Percentiles rank a stretch among this genome's conserved stretches.
Evolutionary conservation across 2,113 vertebrate species (phyloP).

Genomic region (Hippocampus abdominalis): DNA sequence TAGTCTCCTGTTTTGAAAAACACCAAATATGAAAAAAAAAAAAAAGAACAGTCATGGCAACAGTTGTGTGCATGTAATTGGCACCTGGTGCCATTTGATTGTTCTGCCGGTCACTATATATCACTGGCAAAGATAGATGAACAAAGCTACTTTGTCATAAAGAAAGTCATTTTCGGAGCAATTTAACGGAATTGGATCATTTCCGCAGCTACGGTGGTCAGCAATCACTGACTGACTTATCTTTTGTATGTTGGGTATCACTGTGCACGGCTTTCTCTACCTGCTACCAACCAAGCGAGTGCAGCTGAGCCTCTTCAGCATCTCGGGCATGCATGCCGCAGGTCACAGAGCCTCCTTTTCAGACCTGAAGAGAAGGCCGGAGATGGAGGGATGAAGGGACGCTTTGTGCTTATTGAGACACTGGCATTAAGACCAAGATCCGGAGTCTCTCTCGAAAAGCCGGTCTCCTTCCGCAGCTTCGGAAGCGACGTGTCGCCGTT

Average conservation of each 20-base stretch:
- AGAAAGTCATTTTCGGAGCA: background rate
- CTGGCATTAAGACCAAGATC: constrained; percentile 52
- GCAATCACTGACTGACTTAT: background rate
- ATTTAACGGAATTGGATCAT: background rate
- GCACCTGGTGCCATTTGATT: background rate
- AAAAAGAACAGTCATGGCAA: background rate
- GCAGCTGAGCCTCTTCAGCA: constrained; percentile 64
- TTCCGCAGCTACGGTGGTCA: background rate
- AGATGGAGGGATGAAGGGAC: constrained; percentile 67
- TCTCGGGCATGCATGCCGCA: constrained; percentile 30
- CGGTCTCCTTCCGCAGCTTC: constrained; percentile 44
- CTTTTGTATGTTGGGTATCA: background rate
- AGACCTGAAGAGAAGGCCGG: constrained; percentile 48
- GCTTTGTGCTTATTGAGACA: constrained; percentile 62
- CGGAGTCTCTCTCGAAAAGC: constrained; percentile 58
- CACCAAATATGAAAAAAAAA: background rate
- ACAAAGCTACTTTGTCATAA: background rate
- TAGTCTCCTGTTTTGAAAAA: background rate
- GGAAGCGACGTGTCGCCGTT: constrained; percentile 68
- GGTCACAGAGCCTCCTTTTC: constrained; percentile 70
- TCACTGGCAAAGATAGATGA: background rate
- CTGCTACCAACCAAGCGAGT: constrained; percentile 34
- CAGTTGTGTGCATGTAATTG: too few species aligned
- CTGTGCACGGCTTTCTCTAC: constrained; percentile 18
- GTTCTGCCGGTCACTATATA: background rate